These are phyloP conservation scores for Pipistrellus kuhlii DNA, from an alignment of 2,797 vertebrate species.

Conservation along the genomic window DNA sequence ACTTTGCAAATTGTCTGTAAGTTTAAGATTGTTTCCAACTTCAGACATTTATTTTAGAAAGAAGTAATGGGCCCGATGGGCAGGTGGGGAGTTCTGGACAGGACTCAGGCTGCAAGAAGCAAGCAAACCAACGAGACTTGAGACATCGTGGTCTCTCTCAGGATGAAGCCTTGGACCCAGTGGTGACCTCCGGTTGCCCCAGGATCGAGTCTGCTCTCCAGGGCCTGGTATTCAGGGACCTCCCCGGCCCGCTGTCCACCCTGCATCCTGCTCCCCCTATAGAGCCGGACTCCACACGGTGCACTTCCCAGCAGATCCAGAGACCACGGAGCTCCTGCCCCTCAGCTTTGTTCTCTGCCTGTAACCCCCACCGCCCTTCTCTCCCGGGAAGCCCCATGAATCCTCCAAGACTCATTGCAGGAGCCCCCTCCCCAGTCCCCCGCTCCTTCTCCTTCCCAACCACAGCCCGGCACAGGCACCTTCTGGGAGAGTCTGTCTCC, in stretches of 20 bases:
- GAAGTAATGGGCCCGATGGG: not conserved
- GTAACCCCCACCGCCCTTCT: no score
- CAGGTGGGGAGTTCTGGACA: not conserved
- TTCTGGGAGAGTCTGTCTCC: not conserved
- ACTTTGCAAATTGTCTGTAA: not conserved
- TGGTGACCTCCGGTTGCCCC: not conserved
- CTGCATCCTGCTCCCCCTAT: rapidly evolving
- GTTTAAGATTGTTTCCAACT: not conserved
- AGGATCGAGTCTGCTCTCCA: not conserved
- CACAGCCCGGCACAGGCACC: not conserved
- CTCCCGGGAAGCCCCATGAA: not conserved
- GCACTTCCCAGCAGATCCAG: not conserved
- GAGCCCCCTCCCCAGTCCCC: rapidly evolving
- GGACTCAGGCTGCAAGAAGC: not conserved
- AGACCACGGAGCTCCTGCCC: not conserved
- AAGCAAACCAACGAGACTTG: rapidly evolving
- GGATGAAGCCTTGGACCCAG: not conserved
- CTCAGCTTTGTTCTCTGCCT: not conserved
- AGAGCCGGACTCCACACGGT: no score
- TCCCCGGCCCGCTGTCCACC: no score
- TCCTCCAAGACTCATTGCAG: not conserved
- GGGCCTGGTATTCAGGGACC: not conserved
- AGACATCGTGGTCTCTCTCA: not conserved
- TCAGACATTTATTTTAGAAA: not conserved
- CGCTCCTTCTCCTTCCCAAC: not conserved